Conservation (phyloP, 92 coral and sea anemone species). For the Galaxea fascicularis region DNA sequence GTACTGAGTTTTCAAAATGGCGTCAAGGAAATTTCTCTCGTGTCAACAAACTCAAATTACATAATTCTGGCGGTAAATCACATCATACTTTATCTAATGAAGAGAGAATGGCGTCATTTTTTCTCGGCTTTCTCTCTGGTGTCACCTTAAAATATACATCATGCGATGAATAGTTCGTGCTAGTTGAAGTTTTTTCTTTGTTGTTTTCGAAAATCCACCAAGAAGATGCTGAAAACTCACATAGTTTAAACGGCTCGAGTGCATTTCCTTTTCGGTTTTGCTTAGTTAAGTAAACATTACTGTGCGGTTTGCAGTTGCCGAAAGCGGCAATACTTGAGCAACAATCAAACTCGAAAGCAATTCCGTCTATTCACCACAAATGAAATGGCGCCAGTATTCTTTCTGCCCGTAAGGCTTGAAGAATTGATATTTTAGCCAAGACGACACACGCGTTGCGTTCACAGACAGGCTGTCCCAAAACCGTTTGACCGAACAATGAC, state of each 20-base stretch:
- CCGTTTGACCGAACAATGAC: constrained; percentile 17
- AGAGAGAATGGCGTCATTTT: not conserved
- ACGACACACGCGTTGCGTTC: constrained; percentile 27
- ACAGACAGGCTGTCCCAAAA: constrained; percentile 16
- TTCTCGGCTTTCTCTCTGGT: not conserved
- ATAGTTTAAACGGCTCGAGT: too few species aligned
- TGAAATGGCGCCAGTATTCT: constrained; percentile 34
- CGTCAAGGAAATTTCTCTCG: not conserved
- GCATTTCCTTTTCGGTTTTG: not conserved
- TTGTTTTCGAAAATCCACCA: not conserved
- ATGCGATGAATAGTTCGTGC: not conserved
- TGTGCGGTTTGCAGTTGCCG: not conserved
- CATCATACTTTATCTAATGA: not conserved
- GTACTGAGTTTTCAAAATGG: not conserved
- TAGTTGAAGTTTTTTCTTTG: not conserved
- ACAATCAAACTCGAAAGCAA: constrained; percentile 10
- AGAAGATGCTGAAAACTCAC: not conserved
- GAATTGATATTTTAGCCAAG: constrained; percentile 31
- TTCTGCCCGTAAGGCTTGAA: not conserved
- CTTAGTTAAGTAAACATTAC: not conserved
- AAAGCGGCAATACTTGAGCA: constrained; percentile 11
- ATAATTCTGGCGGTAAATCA: not conserved
- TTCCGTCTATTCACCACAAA: constrained; percentile 19
- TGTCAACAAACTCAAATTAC: not conserved
- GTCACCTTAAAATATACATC: not conserved